A percentile compares a stretch with the other conserved stretches of the same genome.
These are phyloP conservation scores for Chydorus sphaericus DNA, from an alignment of 2,888 invertebrate species.

Conservation along the genomic window DNA sequence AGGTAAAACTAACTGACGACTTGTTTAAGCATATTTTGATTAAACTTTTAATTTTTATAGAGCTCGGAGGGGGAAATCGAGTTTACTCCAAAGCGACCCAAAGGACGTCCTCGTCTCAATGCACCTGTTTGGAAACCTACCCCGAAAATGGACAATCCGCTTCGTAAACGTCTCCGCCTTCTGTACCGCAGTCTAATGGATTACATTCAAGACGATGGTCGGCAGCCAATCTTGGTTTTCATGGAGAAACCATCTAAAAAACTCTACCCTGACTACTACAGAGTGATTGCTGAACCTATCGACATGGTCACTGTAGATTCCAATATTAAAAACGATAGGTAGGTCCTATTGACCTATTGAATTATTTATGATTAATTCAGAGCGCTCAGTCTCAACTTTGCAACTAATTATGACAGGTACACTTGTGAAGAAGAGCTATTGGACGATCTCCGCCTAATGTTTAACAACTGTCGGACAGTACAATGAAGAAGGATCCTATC, in stretches of 20 bases:
- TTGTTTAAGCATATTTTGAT: no score
- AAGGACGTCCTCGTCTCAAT: constrained; percentile 3
- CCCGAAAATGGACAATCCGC: constrained; percentile 31
- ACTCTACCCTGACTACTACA: constrained; percentile 88
- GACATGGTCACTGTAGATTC: constrained; percentile 87
- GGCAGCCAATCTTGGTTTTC: constrained; percentile 79
- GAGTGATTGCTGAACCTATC: constrained; percentile 82
- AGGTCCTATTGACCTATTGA: no score
- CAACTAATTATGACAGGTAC: constrained; percentile 31
- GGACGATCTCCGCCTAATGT: constrained; percentile 71
- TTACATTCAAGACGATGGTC: constrained; percentile 46
- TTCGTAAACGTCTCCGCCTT: constrained; percentile 58
- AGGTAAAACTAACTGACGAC: constrained; percentile 15
- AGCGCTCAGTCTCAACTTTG: not conserved
- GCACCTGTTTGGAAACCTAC: constrained; percentile 15
- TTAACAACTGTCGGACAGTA: constrained; percentile 91
- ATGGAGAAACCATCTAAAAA: constrained; percentile 94
- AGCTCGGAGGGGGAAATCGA: constrained; percentile 37
- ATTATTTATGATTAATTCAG: not conserved
- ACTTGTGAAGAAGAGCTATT: constrained; percentile 41
- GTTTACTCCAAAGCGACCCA: constrained; percentile 9
- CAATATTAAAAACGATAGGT: constrained; percentile 54
- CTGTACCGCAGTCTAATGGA: constrained; percentile 62
- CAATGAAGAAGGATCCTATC: constrained; percentile 88
- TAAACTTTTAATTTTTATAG: constrained; percentile 24